Conservation (phyloP, 2,888 invertebrate species). For the Orthosia gothica region DNA sequence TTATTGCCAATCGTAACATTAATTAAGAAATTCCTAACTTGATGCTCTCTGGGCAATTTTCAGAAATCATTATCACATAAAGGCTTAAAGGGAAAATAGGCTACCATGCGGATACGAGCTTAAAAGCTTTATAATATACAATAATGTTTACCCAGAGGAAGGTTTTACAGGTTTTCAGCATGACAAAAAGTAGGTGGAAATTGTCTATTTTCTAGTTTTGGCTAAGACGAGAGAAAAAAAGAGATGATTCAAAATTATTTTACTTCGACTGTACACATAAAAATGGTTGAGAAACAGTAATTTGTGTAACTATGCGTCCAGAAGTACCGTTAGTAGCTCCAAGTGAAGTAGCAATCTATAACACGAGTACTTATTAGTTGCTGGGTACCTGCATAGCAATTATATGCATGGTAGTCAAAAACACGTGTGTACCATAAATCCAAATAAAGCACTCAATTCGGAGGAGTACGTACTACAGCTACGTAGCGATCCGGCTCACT, state of each 20-base stretch:
- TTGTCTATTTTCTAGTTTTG: background rate
- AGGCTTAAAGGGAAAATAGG: constrained; percentile 5
- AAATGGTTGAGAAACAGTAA: constrained; percentile 62
- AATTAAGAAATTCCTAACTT: constrained; percentile 47
- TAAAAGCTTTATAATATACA: constrained; percentile 7
- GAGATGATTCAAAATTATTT: constrained; percentile 22
- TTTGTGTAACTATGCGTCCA: constrained; percentile 61
- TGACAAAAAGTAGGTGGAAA: background rate
- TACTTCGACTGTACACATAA: constrained; percentile 36
- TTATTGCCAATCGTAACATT: constrained; percentile 36
- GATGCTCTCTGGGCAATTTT: constrained; percentile 15
- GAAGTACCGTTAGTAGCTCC: constrained; percentile 65
- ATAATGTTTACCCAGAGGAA: background rate
- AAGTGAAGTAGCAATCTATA: constrained; percentile 67
- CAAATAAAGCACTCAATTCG: constrained; percentile 82
- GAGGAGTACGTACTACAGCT: constrained; percentile 59
- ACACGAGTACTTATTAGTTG: constrained; percentile 61
- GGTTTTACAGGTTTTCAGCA: background rate
- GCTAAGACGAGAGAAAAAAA: constrained; percentile 1
- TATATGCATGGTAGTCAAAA: constrained; percentile 68
- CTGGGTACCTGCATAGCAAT: constrained; percentile 67
- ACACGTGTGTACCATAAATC: constrained; percentile 77
- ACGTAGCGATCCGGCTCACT: constrained; percentile 80
- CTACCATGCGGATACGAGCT: background rate
- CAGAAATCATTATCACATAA: constrained; percentile 7